Conservation (phyloP, 1,140 invertebrate genomes). For the Drosophila navojoa region DNA sequence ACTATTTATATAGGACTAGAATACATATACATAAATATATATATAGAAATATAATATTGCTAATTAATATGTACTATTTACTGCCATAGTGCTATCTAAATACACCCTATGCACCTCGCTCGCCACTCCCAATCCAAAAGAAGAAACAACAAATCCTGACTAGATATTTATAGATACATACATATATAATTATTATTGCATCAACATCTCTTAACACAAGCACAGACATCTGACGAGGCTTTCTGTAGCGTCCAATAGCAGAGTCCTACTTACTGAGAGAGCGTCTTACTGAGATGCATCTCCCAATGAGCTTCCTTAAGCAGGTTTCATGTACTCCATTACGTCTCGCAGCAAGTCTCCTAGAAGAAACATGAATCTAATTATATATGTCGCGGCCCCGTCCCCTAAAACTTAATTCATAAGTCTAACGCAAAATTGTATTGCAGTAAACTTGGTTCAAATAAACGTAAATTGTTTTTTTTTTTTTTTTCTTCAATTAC, state of each 20-base stretch:
- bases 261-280: conserved; percentile 31
- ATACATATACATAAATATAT: conserved; percentile 1
- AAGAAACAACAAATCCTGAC: conserved; percentile 38
- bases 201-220: conserved; percentile 21
- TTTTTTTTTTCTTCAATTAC: conserved; percentile 37
- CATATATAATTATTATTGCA: conserved; percentile 29
- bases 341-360: conserved; percentile 4
- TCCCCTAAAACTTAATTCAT: conserved; percentile 27
- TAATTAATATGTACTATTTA: conserved; percentile 79
- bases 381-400: conserved; percentile 23
- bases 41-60: conserved; percentile 65
- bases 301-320: conserved; percentile 34
- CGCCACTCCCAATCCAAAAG: conserved; percentile 42
- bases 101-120: conserved; percentile 61
- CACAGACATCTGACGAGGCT: conserved; percentile 41
- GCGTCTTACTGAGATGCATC: neutral
- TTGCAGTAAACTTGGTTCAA: conserved; percentile 54
- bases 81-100: conserved; percentile 69
- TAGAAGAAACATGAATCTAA: conserved; percentile 16
- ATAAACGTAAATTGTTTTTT: conserved; percentile 44
- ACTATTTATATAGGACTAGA: conserved; percentile 65
- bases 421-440: conserved; percentile 45
- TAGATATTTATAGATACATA: conserved; percentile 34
- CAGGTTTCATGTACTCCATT: conserved; percentile 44
- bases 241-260: conserved; percentile 35